These are phyloP conservation scores for Glareola pratincola DNA, from an alignment of 2,113 vertebrate species.

Conservation along the genomic window DNA sequence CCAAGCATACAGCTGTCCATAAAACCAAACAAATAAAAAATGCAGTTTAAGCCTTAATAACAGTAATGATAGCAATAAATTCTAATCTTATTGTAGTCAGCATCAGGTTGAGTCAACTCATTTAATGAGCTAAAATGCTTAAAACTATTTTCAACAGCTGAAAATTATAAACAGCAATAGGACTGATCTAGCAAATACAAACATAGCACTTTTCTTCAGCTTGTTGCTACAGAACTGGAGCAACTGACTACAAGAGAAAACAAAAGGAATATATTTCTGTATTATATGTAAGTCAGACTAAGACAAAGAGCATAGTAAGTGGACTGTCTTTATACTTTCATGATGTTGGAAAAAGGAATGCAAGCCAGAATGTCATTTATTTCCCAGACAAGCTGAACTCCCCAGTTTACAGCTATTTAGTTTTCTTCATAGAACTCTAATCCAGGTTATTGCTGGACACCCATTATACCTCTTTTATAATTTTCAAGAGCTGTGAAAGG, in stretches of 20 bases:
- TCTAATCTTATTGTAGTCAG: neutral
- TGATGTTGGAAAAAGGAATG: neutral
- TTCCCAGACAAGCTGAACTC: neutral
- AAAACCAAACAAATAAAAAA: neutral
- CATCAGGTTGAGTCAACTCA: neutral
- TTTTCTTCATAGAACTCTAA: neutral
- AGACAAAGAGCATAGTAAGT: neutral
- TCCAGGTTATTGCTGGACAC: neutral
- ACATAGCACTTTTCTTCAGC: neutral
- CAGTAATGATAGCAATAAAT: neutral
- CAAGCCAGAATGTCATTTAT: neutral
- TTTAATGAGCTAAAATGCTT: neutral
- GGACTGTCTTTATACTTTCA: neutral
- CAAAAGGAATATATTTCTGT: neutral
- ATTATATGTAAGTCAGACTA: neutral
- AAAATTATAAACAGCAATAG: neutral
- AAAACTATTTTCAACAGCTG: neutral
- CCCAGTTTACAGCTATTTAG: neutral
- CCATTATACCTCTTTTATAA: neutral
- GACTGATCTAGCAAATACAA: neutral
- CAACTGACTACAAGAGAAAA: neutral
- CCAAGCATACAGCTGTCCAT: slow-evolving; percentile 89
- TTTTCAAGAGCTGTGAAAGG: neutral
- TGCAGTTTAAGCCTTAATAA: neutral
- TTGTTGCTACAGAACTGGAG: neutral